A percentile compares a stretch with the other conserved stretches of the same genome.
Evolutionary conservation across 2,888 invertebrate species (phyloP).

Genomic region (Phalera bucephala): DNA sequence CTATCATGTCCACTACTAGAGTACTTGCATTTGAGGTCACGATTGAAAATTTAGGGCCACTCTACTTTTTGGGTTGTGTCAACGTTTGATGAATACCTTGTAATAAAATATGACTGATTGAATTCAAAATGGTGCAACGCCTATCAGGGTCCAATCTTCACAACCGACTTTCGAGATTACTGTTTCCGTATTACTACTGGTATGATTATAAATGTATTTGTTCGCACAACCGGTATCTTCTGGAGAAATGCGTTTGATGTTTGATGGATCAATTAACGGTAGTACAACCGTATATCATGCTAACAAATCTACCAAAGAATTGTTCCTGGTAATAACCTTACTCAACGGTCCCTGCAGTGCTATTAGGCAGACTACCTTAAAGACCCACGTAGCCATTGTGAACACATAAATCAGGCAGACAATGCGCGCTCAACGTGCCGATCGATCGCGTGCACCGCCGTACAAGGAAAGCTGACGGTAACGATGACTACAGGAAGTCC

Average conservation of each 20-base stretch:
- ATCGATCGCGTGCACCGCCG: conserved; percentile 31
- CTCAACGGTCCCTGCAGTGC: conserved; percentile 4
- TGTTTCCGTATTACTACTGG: too few species aligned
- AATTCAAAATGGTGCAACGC: too few species aligned
- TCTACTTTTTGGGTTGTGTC: neutral
- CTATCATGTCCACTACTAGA: conserved; percentile 21
- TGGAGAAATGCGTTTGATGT: too few species aligned
- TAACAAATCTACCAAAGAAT: neutral
- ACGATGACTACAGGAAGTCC: conserved; percentile 49
- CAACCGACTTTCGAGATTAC: too few species aligned
- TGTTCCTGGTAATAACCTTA: conserved; percentile 10
- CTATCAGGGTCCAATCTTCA: too few species aligned
- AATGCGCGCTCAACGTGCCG: conserved; percentile 25
- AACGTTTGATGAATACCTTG: neutral
- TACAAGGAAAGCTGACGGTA: conserved; percentile 42
- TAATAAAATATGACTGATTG: too few species aligned
- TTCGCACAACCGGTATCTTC: too few species aligned
- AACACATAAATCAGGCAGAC: conserved; percentile 28
- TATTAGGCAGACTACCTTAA: conserved; percentile 11
- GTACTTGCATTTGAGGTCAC: conserved; percentile 21
- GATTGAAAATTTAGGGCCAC: conserved; percentile 11
- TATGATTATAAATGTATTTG: too few species aligned
- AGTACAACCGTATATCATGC: neutral
- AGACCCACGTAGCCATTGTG: conserved; percentile 17
- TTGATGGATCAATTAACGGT: too few species aligned